Evolutionary conservation across 2,888 invertebrate species (phyloP).

Genomic region (Drosophila glabriapex): DNA sequence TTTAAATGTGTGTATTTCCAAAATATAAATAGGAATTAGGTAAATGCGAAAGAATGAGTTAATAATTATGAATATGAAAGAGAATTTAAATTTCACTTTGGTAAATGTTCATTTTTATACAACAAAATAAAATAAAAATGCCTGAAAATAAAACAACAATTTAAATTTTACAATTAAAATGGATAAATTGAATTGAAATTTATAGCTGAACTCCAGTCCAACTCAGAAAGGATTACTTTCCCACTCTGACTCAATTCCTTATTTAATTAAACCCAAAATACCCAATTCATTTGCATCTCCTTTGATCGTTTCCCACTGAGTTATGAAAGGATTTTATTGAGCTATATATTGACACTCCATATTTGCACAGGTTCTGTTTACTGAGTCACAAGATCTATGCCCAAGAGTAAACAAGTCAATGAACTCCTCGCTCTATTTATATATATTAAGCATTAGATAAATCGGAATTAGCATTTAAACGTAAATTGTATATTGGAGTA

Average conservation of each 20-base stretch:
- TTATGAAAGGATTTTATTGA: background rate
- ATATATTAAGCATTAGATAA: background rate
- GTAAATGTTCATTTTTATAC: background rate
- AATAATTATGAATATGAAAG: background rate
- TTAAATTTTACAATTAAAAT: background rate
- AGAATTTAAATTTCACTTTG: background rate
- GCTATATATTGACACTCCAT: background rate
- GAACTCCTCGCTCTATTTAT: background rate
- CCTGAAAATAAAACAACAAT: too few relatives aligned
- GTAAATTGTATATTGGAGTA: slow-evolving; percentile 27
- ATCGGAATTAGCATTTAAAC: background rate
- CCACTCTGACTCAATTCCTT: background rate
- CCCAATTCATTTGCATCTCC: background rate
- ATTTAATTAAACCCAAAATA: background rate
- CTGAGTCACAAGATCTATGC: background rate
- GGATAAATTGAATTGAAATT: background rate
- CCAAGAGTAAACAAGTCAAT: slow-evolving; percentile 16
- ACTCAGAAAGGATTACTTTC: background rate
- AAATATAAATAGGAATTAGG: background rate
- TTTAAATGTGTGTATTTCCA: background rate
- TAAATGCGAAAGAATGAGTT: background rate
- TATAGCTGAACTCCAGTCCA: background rate
- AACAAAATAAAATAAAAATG: too few relatives aligned
- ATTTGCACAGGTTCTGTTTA: background rate
- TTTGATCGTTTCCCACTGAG: background rate